Base-by-base conservation (phyloP, 2,113 vertebrate species). In the Amphiprion ocellaris region DNA sequence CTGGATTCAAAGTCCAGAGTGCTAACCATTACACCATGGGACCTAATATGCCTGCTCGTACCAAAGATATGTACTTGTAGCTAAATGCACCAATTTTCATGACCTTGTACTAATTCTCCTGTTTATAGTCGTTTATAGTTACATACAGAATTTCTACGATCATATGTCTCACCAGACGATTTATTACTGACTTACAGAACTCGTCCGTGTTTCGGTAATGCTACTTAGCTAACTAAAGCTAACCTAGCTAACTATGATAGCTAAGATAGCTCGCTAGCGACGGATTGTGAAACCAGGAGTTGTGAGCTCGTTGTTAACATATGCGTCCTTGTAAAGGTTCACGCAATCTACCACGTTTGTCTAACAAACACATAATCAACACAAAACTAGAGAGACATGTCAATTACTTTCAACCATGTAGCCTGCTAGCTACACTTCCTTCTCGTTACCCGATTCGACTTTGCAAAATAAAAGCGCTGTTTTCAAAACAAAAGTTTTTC, bases 1-100 rank as follows among this genome's bases (percentile, higher is more conserved):
- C 95, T 95, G 95, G 95, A 95, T 95, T 95, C 95, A 95, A 95
- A 95, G 95, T 95, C 95, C 95, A 95, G 94, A 95, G 95, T 95
- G 95, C 95, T 95, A 95, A 95, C 95, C 95, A 95, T 95, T 95
- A 95, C 92, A 94, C 94, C 94, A 95, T 94, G 92, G 94, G 94
- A 95, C 94, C 93, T 0, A 10, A 6, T 49, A 8, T 10, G 33
- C 41, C 11, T 4, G 8, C 49, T 15, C 41, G 14, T 44, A 37
- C 33, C 9, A 37, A 1, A 9, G 8, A 37, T 37, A 37, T 10
- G 33, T 37, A 37, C 33, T 37, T 37, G 1, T 9, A 37, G 33
- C 7, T 37, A 10, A 1, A 7, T 7, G 2, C 2, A 37, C 7
- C 33, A 9, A 37, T 37, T 37, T 37, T 37, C 33, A 6, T 37